Base-by-base conservation (phyloP, 2,888 invertebrate genomes). In the Drosophila melanocephala region DNA sequence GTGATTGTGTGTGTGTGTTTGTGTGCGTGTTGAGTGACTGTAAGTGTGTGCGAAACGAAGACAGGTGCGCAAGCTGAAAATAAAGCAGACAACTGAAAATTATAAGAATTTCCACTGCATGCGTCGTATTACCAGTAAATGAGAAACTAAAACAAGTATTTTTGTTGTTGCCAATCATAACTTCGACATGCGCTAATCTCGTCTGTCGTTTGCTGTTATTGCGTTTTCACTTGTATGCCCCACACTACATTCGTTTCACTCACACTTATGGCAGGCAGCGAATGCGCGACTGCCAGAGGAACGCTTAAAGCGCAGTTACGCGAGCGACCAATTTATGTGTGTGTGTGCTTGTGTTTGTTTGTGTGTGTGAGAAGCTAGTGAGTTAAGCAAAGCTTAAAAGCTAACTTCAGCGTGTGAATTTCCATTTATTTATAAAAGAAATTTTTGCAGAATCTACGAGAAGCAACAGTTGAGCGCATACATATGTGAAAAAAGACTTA, bases 271-370 rank as follows among this genome's bases (percentile, higher is more conserved):
- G 28, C 32, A 64, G 58, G n/a, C 51, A 68, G 33, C 26, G 16
- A 47, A 37, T 42, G 51, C 57, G 60, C 61, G 60, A 63, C 55
- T 57, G 26, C 26, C 56, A 71, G 74, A 77, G 77, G 72, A 72
- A 75, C 70, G 79, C 77, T 82, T 77, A 74, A 88, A 89, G 72
- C 73, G 84, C 88, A 85, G 85, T 85, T 85, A 83, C 79, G 75
- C 76, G 75, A 87, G 70, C 77, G 61, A 63, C 32, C 42, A 56
- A 60, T 75, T 62, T 60, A 63, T 60, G 47, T 52, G 59, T 57
- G 33, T 65, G 63, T 72, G 66, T 69, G 68, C 71, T 51, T 57
- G 32, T 65, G 61, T 72, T 63, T 69, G 68, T 72, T 63, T 75
- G 63, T 51, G 61, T 72, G 68, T 68, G 59, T 71, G 59, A 69